Percentiles rank a stretch among this genome's conserved stretches.
These are phyloP conservation scores for Pectinophora gossypiella DNA, from an alignment of 1,140 invertebrate species.

Conservation along the genomic window DNA sequence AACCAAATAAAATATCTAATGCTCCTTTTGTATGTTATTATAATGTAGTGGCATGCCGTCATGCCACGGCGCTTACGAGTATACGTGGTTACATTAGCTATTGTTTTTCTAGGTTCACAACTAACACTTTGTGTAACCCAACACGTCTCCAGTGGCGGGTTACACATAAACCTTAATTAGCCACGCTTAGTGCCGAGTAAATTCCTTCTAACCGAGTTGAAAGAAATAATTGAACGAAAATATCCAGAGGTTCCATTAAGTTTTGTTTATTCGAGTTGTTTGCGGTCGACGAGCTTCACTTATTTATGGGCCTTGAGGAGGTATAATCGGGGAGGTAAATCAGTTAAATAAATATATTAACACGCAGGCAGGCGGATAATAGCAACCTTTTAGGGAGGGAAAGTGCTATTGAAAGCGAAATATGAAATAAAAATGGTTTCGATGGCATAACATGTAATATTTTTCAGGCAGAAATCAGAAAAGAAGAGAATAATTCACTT, in stretches of 20 bases:
- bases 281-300: no score
- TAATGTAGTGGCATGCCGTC: no score
- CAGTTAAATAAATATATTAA: not conserved
- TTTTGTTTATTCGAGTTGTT: no score
- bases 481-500: no score
- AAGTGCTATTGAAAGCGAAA: not conserved
- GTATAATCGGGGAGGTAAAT: not conserved
- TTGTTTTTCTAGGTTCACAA: not conserved
- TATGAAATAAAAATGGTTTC: no score
- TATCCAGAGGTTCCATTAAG: no score
- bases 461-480: no score
- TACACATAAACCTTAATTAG: constrained; percentile 1
- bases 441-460: no score
- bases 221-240: not conserved
- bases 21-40: no score
- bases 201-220: not conserved
- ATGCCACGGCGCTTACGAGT: no score
- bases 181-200: not conserved
- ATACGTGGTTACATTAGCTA: no score
- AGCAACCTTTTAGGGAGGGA: not conserved
- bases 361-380: not conserved
- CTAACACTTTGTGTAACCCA: not conserved
- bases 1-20: no score
- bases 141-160: not conserved
- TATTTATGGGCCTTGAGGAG: not conserved